A percentile compares a stretch with the other conserved stretches of the same genome.
Evolutionary conservation across 2,888 invertebrate species (phyloP).

Genomic region (Cantharis flavilabris): DNA sequence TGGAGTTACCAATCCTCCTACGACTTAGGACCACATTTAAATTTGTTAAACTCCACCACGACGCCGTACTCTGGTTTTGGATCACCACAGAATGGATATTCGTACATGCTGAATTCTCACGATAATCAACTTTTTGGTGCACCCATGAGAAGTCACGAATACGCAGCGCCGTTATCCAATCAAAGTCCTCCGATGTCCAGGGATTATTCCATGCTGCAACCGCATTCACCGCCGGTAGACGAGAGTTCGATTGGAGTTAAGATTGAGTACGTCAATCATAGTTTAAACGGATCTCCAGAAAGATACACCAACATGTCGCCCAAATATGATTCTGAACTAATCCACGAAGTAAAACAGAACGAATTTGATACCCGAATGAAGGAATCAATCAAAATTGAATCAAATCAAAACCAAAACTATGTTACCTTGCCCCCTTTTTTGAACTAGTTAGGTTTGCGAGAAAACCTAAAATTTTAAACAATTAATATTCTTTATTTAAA

Average conservation of each 20-base stretch:
- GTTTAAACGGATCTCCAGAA: constrained; percentile 56
- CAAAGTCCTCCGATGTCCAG: constrained; percentile 67
- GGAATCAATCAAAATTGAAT: constrained; percentile 49
- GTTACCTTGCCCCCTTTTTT: constrained; percentile 78
- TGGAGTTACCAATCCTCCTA: constrained; percentile 81
- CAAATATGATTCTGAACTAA: constrained; percentile 63
- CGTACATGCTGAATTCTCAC: constrained; percentile 71
- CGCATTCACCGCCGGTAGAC: constrained; percentile 62
- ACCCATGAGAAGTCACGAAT: constrained; percentile 68
- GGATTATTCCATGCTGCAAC: constrained; percentile 69
- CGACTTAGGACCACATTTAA: constrained; percentile 76
- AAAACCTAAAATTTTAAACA: constrained; percentile 4
- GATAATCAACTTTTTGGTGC: constrained; percentile 70
- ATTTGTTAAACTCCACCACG: constrained; percentile 69
- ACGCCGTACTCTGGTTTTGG: constrained; percentile 69
- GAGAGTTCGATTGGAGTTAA: constrained; percentile 54
- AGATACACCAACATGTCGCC: constrained; percentile 66
- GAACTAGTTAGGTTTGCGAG: constrained; percentile 57
- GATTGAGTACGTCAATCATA: constrained; percentile 56
- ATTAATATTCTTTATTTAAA: neutral
- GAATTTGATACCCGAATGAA: constrained; percentile 53
- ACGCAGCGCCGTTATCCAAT: constrained; percentile 59
- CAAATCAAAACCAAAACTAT: constrained; percentile 62
- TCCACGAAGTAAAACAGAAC: constrained; percentile 57
- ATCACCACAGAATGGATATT: constrained; percentile 63